A percentile compares a stretch with the other conserved stretches of the same genome.
phyloP scores from a whole-genome alignment of 2,113 vertebrate species.

The Anser cygnoides region DNA sequence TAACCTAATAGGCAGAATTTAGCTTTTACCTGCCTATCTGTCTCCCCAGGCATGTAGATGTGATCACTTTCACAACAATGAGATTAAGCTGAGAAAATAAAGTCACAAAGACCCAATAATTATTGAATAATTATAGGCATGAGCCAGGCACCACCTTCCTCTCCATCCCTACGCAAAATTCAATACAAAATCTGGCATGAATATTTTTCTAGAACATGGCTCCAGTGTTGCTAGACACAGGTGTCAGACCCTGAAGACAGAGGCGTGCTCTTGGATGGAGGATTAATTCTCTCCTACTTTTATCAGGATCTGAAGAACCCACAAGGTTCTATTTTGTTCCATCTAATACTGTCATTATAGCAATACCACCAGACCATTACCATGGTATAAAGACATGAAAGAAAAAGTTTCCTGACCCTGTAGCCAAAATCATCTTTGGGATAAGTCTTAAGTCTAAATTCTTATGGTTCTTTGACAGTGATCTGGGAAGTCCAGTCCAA shows the following conservation, averaged over 20 bases:
- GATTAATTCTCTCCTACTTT: background rate
- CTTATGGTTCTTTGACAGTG: fast-evolving
- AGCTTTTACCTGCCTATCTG: background rate
- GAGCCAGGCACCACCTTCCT: background rate
- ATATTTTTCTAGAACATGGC: background rate
- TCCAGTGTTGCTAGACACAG: background rate
- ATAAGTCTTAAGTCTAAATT: background rate
- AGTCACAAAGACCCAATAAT: background rate
- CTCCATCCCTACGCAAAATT: background rate
- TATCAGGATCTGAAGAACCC: background rate
- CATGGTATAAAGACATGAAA: background rate
- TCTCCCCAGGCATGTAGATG: background rate
- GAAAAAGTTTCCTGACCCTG: background rate
- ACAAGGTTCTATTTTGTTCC: background rate
- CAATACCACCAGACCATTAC: background rate
- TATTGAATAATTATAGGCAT: background rate
- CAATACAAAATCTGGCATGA: fast-evolving
- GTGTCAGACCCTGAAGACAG: background rate
- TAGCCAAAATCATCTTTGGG: background rate
- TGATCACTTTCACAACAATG: background rate
- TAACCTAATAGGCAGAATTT: background rate
- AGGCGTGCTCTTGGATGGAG: background rate
- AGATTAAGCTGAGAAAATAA: background rate
- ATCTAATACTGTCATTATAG: background rate
- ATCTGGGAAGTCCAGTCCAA: background rate